phyloP scores from a whole-genome alignment of 64 coral and sea anemone species.

The Anthopleura sola region DNA sequence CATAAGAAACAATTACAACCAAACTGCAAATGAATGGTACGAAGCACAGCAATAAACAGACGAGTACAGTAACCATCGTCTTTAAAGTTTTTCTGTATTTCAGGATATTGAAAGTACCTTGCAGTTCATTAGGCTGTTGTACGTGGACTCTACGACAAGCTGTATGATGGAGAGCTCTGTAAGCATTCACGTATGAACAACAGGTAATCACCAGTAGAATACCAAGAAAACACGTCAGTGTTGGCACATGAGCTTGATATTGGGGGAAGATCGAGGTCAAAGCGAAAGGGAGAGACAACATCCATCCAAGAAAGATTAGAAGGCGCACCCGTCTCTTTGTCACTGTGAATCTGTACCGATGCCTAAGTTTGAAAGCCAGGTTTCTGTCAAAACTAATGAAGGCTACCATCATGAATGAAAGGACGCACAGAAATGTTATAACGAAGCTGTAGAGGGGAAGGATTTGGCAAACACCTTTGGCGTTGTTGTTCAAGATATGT shows the following conservation, averaged over 20 bases:
- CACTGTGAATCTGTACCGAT: neutral
- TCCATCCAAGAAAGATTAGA: neutral
- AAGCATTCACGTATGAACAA: neutral
- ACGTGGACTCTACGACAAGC: neutral
- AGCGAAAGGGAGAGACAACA: neutral
- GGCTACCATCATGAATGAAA: neutral
- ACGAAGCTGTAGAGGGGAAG: neutral
- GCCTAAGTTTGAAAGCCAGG: neutral
- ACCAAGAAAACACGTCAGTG: neutral
- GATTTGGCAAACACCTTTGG: neutral
- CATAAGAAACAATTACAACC: neutral
- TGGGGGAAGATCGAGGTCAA: neutral
- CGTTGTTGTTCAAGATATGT: neutral
- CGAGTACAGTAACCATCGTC: neutral
- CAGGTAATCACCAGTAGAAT: neutral
- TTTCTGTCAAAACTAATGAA: neutral
- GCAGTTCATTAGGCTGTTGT: neutral
- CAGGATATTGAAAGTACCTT: neutral
- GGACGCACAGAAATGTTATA: neutral
- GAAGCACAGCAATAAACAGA: neutral
- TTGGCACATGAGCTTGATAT: neutral
- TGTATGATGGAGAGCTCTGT: neutral
- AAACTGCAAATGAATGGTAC: neutral
- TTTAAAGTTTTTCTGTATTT: conserved; percentile 21
- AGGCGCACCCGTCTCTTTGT: neutral